Conservation (phyloP, 2,888 invertebrate species). For the Cosmia pyralina region DNA sequence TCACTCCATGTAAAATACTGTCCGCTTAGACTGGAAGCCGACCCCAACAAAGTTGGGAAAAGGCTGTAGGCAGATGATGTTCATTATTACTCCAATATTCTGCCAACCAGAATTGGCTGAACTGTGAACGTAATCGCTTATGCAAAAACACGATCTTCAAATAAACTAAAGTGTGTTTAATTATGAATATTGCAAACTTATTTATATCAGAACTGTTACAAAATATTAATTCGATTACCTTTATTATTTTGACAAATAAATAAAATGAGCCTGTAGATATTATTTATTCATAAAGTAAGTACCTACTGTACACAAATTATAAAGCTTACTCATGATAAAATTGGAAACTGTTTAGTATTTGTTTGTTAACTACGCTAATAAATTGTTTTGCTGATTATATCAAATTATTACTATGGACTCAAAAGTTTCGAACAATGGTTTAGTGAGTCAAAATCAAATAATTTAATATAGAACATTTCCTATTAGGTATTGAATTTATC, state of each 20-base stretch:
- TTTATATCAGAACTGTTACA: constrained; percentile 16
- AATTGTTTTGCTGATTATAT: constrained; percentile 40
- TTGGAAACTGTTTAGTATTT: constrained; percentile 45
- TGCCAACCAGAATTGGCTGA: background rate
- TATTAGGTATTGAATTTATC: background rate
- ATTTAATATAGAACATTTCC: background rate
- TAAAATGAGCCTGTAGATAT: background rate
- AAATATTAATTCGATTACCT: constrained; percentile 20
- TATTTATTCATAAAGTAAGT: constrained; percentile 23
- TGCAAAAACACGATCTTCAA: constrained; percentile 42
- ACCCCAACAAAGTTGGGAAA: no score
- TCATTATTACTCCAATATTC: background rate
- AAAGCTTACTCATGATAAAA: constrained; percentile 35
- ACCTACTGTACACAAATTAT: constrained; percentile 11
- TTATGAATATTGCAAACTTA: constrained; percentile 23
- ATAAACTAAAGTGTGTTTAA: constrained; percentile 18
- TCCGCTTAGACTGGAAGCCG: no score
- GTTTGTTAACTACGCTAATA: constrained; percentile 49
- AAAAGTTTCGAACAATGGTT: constrained; percentile 35
- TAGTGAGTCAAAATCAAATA: background rate
- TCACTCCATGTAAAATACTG: no score
- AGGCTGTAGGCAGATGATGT: background rate
- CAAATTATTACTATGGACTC: constrained; percentile 10
- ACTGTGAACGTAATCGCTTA: constrained; percentile 20
- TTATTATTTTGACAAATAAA: background rate